phyloP scores from a whole-genome alignment of 2,113 vertebrate genomes.

The Thryonomys swinderianus region DNA sequence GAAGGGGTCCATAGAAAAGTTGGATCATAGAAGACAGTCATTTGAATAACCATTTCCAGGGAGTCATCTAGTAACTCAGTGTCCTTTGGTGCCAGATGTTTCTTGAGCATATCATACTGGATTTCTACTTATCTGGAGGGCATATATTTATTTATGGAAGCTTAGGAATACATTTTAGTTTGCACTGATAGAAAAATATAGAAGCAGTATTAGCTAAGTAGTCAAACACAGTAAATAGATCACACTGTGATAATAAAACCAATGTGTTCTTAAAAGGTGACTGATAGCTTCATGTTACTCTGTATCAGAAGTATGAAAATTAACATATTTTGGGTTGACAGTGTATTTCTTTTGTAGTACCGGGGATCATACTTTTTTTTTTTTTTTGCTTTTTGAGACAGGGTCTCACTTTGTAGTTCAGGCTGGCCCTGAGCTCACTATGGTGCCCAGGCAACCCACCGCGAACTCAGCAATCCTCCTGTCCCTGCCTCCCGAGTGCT shows the following conservation, averaged over 20 bases:
- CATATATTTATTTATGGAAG: not conserved
- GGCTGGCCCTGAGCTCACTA: too few species aligned
- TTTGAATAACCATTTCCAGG: not conserved
- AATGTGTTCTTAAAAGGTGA: constrained; percentile 7
- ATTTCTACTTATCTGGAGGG: constrained; percentile 17
- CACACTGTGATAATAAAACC: not conserved
- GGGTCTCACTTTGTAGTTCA: too few species aligned
- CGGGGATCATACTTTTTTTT: too few species aligned
- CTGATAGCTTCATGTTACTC: constrained; percentile 10
- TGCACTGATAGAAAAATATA: not conserved
- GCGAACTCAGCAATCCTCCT: too few species aligned
- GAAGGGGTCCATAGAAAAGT: not conserved
- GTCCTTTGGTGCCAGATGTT: not conserved
- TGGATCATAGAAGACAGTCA: not conserved
- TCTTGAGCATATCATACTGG: not conserved
- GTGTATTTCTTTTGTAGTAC: not conserved
- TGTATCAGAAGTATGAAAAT: constrained; percentile 3
- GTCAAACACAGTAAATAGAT: not conserved
- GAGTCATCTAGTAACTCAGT: not conserved
- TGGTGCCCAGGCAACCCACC: too few species aligned
- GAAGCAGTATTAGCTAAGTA: constrained; percentile 18
- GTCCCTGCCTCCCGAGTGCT: too few species aligned
- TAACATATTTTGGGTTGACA: not conserved
- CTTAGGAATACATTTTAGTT: constrained; percentile 25
- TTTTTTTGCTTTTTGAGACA: too few species aligned